These are phyloP conservation scores for Palythoa caribaeorum DNA, from an alignment of 92 coral and sea anemone genomes.

Conservation along the genomic window DNA sequence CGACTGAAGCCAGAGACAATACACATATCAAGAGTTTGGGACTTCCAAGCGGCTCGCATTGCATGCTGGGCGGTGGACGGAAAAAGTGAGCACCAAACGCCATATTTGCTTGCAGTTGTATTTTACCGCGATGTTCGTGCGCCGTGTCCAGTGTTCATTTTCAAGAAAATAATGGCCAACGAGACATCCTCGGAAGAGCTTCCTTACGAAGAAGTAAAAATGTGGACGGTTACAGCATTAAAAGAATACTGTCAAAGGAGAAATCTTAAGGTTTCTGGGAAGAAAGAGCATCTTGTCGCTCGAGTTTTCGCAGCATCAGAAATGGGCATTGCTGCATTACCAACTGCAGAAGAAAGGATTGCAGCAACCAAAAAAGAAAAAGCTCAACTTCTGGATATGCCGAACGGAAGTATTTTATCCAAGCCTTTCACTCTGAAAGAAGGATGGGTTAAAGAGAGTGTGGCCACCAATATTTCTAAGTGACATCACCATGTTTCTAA, in stretches of 20 bases:
- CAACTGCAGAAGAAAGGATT: constrained; percentile 26
- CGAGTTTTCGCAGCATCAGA: constrained; percentile 6
- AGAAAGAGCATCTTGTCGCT: constrained; percentile 13
- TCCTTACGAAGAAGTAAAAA: constrained; percentile 23
- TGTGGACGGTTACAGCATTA: constrained; percentile 6
- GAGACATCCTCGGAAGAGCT: constrained; percentile 26
- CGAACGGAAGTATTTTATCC: constrained; percentile 33
- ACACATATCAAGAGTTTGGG: background rate
- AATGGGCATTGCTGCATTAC: constrained; percentile 14
- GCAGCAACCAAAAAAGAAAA: constrained; percentile 14
- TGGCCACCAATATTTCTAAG: constrained; percentile 67
- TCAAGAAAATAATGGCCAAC: constrained; percentile 26
- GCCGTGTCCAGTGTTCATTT: constrained; percentile 9
- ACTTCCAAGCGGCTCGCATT: background rate
- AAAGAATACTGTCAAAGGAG: constrained; percentile 9
- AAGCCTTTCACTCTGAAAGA: constrained; percentile 58
- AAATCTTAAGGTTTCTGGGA: constrained; percentile 17
- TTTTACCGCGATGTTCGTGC: no score
- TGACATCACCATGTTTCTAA: constrained; percentile 26
- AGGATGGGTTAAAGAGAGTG: constrained; percentile 56
- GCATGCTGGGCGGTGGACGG: background rate
- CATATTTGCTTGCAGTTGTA: no score
- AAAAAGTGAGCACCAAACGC: background rate
- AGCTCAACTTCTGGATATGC: constrained; percentile 7
- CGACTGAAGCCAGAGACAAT: no score